These are phyloP conservation scores for Echinometra lucunter DNA, from an alignment of 53 echinoderm and acorn worm species.

Conservation along the genomic window DNA sequence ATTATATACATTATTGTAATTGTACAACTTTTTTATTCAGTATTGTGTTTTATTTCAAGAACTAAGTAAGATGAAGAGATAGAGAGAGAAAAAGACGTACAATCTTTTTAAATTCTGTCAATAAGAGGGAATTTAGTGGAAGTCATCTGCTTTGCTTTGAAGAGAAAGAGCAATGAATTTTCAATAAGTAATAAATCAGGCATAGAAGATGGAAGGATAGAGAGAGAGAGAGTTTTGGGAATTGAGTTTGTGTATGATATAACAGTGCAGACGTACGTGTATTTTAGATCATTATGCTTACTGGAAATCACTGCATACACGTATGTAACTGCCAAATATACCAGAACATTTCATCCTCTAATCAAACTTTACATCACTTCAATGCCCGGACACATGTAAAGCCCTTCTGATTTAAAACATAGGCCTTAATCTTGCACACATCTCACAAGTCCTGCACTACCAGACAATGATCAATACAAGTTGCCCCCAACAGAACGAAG, in stretches of 20 bases:
- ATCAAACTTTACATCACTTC: no score
- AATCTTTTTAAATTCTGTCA: background rate
- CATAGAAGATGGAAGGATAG: background rate
- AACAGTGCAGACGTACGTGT: background rate
- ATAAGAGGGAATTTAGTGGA: background rate
- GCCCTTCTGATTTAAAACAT: no score
- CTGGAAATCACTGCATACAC: no score
- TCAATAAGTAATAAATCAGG: background rate
- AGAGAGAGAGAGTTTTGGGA: background rate
- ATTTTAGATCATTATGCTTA: no score
- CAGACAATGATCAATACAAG: background rate
- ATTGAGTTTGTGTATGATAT: background rate
- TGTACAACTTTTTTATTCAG: background rate
- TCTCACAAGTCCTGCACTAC: background rate
- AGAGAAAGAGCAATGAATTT: background rate
- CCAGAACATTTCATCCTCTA: no score
- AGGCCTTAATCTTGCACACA: background rate
- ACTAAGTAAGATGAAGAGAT: background rate
- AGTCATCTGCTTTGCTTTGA: background rate
- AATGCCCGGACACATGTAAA: no score
- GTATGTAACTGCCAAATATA: no score
- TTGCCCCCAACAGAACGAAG: background rate
- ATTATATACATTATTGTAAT: slow-evolving; percentile 52
- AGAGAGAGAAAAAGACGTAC: background rate
- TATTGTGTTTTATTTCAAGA: background rate